Percentiles rank a stretch among this genome's conserved stretches.
phyloP scores from a whole-genome alignment of 1,140 invertebrate genomes.

The Aporrectodea caliginosa region DNA sequence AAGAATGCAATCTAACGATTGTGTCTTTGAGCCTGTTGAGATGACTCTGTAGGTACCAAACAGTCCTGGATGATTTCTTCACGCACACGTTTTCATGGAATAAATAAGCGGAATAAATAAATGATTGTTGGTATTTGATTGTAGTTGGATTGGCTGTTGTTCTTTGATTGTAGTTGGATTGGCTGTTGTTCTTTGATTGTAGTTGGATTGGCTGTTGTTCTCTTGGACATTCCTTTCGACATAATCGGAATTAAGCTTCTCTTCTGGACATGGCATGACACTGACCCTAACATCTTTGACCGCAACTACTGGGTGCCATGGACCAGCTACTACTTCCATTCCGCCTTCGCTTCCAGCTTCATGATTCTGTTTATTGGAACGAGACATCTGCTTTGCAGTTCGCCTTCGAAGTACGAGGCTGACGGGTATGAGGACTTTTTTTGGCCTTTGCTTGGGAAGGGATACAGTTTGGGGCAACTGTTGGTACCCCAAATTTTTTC shows the following conservation, averaged over 20 bases:
- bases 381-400: conserved; percentile 59
- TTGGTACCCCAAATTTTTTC: no score
- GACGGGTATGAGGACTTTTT: conserved; percentile 6
- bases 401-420: conserved; percentile 43
- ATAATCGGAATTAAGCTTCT: conserved; percentile 74
- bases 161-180: no score
- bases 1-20: no score
- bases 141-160: no score
- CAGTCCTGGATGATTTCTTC: no score
- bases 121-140: no score
- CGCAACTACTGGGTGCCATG: conserved; percentile 72
- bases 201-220: conserved; percentile 68
- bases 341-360: conserved; percentile 69
- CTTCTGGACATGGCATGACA: conserved; percentile 83
- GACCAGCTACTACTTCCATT: conserved; percentile 78
- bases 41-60: no score
- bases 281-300: conserved; percentile 74
- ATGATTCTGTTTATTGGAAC: conserved; percentile 65
- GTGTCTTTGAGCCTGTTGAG: no score
- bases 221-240: conserved; percentile 76
- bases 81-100: no score
- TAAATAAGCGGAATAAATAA: no score
- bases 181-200: conserved; percentile 62
- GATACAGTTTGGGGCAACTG: conserved; percentile 49
- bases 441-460: neutral